These are phyloP conservation scores for Gadus chalcogrammus DNA, from an alignment of 2,113 vertebrate species.

Conservation along the genomic window DNA sequence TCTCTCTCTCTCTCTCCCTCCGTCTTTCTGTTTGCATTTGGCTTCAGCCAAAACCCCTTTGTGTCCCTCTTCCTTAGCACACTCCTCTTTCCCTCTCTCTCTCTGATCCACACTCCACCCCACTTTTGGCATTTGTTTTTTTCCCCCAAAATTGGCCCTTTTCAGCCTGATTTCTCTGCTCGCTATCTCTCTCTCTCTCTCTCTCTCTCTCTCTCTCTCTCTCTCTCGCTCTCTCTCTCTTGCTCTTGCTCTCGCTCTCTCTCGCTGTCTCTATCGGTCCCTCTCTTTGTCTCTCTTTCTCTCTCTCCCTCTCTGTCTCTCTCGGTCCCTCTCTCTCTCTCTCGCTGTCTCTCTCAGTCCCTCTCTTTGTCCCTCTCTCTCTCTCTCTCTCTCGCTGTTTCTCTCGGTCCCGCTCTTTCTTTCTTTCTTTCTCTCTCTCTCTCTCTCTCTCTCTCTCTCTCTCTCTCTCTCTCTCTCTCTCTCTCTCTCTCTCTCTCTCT, in stretches of 20 bases:
- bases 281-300: background rate
- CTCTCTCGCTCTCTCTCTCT: background rate
- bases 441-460: slow-evolving; percentile 10
- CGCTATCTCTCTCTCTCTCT: background rate
- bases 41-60: slow-evolving; percentile 35
- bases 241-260: background rate
- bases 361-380: background rate
- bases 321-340: background rate
- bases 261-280: slow-evolving; percentile 3
- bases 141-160: background rate
- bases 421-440: background rate
- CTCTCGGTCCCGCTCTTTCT: slow-evolving; percentile 4
- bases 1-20: background rate
- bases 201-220: slow-evolving; percentile 2
- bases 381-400: background rate
- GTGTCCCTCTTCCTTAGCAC: slow-evolving; percentile 49
- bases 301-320: slow-evolving; percentile 15
- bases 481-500: slow-evolving; percentile 4
- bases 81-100: slow-evolving; percentile 24
- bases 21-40: slow-evolving; percentile 34
- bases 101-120: background rate
- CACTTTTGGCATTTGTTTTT: background rate
- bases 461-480: background rate
- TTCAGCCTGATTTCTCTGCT: slow-evolving; percentile 1
- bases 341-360: background rate